phyloP scores from a whole-genome alignment of 2,888 invertebrate species.

The Thymelicus lineola region DNA sequence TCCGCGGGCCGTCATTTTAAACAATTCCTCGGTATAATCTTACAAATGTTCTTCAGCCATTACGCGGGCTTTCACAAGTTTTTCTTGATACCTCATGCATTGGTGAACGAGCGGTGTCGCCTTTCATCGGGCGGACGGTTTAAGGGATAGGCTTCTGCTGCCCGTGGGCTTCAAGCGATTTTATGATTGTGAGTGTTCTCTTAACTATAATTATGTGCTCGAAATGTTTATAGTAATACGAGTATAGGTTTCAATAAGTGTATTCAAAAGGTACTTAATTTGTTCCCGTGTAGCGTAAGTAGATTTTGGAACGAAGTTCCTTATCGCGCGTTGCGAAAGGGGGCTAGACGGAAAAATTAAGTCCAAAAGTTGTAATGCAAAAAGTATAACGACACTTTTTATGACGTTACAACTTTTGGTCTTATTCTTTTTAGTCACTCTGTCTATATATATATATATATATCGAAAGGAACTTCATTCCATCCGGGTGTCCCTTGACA shows the following conservation, averaged over 20 bases:
- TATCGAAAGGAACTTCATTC: no score
- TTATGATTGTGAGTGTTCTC: background rate
- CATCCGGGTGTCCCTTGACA: no score
- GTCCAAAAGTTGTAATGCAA: no score
- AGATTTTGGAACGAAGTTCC: no score
- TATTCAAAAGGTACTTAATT: conserved; percentile 36
- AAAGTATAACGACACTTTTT: no score
- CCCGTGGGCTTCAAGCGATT: conserved; percentile 39
- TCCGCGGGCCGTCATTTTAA: conserved; percentile 52
- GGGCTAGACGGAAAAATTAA: no score
- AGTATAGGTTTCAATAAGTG: conserved; percentile 27
- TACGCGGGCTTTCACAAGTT: conserved; percentile 75
- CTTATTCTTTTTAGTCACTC: no score
- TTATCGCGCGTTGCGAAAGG: no score
- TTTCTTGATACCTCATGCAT: conserved; percentile 71
- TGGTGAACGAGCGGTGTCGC: conserved; percentile 63
- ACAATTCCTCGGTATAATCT: conserved; percentile 68
- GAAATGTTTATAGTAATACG: conserved; percentile 4
- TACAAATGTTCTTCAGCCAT: conserved; percentile 76
- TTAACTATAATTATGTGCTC: no score
- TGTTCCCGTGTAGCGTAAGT: conserved; percentile 46
- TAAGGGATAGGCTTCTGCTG: conserved; percentile 36
- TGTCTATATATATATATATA: no score
- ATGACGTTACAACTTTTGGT: no score
- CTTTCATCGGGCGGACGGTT: conserved; percentile 58